Evolutionary conservation across 2,113 vertebrate genomes (phyloP).

Genomic region (Micromys minutus): DNA sequence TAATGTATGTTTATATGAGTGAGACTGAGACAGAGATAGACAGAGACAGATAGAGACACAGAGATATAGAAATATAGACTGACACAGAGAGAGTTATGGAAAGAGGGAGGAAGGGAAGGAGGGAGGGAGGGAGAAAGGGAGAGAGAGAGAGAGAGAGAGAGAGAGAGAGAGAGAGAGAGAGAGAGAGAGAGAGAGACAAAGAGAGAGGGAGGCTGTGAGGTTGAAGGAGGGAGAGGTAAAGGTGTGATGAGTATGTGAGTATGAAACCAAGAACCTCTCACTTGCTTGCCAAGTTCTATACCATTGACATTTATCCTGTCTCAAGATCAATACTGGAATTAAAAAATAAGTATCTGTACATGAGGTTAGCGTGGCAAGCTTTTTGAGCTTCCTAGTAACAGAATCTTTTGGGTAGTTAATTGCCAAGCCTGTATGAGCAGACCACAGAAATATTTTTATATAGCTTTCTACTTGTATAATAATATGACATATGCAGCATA

Average conservation of each 20-base stretch:
- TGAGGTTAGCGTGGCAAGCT: not conserved
- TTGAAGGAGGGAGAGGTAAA: not conserved
- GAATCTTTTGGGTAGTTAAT: constrained; percentile 27
- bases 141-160: not conserved
- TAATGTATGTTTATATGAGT: too few relatives aligned
- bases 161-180: not conserved
- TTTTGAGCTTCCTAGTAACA: not conserved
- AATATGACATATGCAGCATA: not conserved
- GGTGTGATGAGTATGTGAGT: not conserved
- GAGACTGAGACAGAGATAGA: not conserved
- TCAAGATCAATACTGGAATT: not conserved
- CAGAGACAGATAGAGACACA: not conserved
- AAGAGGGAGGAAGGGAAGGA: too few relatives aligned
- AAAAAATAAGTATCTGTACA: not conserved
- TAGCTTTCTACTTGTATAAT: not conserved
- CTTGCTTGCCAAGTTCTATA: not conserved
- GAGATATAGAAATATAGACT: too few relatives aligned
- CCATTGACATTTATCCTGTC: not conserved
- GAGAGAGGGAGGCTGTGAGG: not conserved
- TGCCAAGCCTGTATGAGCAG: not conserved
- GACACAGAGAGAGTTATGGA: fast-evolving
- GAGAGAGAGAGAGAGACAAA: not conserved
- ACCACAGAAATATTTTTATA: not conserved
- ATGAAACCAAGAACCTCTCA: not conserved
- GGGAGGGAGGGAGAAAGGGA: not conserved